Percentiles rank a stretch among this genome's conserved stretches.
These are phyloP conservation scores for Pristionchus arcanus DNA, from an alignment of 2,888 invertebrate species.

Conservation along the genomic window DNA sequence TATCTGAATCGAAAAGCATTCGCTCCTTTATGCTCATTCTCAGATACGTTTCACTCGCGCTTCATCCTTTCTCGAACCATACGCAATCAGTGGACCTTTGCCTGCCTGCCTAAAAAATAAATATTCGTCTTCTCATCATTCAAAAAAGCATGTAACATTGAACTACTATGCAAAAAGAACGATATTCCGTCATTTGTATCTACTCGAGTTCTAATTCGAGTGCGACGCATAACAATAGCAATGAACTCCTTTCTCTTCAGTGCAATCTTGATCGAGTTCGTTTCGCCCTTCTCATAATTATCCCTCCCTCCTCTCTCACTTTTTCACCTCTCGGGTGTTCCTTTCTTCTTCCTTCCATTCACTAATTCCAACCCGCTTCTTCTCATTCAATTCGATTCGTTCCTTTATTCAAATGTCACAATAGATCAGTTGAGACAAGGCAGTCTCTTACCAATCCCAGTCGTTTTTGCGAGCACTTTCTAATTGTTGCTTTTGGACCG, in stretches of 20 bases:
- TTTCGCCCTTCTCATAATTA: constrained; percentile 20
- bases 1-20: no score
- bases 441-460: background rate
- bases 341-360: constrained; percentile 3
- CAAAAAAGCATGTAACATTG: no score
- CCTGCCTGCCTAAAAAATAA: background rate
- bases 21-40: background rate
- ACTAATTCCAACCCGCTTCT: background rate
- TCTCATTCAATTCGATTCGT: background rate
- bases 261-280: background rate
- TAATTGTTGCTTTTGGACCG: no score
- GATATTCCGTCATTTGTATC: no score
- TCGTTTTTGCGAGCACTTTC: constrained; percentile 1
- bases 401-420: constrained; percentile 18
- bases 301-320: background rate
- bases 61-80: background rate
- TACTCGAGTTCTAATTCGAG: no score
- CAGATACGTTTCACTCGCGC: background rate
- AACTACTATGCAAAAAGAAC: no score
- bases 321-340: constrained; percentile 7
- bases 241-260: no score
- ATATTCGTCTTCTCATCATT: background rate
- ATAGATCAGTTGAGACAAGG: background rate
- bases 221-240: no score
- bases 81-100: background rate